Conservation (phyloP, 2,797 vertebrate genomes). For the Clarias fuscus region DNA sequence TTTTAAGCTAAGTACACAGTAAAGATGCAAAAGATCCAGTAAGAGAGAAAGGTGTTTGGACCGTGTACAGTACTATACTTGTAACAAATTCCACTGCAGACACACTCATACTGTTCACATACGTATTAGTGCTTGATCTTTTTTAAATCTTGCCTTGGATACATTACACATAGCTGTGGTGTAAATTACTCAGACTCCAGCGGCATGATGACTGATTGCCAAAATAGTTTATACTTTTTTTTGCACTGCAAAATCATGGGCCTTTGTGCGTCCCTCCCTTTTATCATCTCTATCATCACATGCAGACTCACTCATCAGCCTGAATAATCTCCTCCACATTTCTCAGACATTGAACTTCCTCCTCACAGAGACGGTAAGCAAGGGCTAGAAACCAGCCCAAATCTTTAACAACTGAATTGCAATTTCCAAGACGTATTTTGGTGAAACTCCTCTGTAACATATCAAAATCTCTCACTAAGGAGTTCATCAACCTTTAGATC, state of each 20-base stretch:
- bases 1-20: not conserved
- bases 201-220: slow-evolving; percentile 72
- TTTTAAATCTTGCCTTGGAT: slow-evolving; percentile 1
- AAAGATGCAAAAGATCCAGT: not conserved
- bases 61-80: not conserved
- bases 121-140: not conserved
- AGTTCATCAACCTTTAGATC: slow-evolving; percentile 43
- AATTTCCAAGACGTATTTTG: slow-evolving; percentile 10
- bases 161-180: not conserved
- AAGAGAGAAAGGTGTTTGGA: not conserved
- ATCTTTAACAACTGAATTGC: slow-evolving; percentile 37
- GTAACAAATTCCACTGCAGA: not conserved
- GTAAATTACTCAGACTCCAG: slow-evolving; percentile 24
- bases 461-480: not conserved
- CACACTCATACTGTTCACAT: not conserved
- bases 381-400: slow-evolving; percentile 40
- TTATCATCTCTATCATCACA: slow-evolving; percentile 83
- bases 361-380: slow-evolving; percentile 28
- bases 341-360: slow-evolving; percentile 47
- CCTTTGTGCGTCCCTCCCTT: slow-evolving; percentile 85
- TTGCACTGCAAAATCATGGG: slow-evolving; percentile 76
- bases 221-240: slow-evolving; percentile 65
- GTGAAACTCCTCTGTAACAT: slow-evolving; percentile 7
- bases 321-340: slow-evolving; percentile 58
- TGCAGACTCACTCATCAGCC: slow-evolving; percentile 73